These are phyloP conservation scores for Meriones psammophilus DNA, from an alignment of 2,797 vertebrate genomes.

Conservation along the genomic window DNA sequence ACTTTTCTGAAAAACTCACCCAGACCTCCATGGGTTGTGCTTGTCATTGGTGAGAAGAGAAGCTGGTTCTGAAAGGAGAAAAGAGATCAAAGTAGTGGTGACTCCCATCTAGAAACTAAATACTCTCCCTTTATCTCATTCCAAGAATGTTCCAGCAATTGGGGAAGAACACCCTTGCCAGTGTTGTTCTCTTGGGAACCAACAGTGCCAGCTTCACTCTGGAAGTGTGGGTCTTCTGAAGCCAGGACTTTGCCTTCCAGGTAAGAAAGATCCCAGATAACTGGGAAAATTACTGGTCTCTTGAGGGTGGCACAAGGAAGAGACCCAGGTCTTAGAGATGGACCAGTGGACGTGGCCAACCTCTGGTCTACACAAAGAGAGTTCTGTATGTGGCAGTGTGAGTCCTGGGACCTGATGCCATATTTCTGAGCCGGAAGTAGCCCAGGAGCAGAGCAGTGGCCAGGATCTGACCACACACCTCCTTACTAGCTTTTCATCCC, in stretches of 20 bases:
- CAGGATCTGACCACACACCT: not conserved
- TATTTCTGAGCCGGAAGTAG: not conserved
- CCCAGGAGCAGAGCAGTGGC: not conserved
- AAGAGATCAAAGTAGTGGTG: not conserved
- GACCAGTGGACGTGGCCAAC: not conserved
- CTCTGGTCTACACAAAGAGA: not conserved
- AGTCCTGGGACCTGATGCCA: not conserved
- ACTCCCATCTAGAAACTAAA: not conserved
- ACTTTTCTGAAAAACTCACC: conserved; percentile 92
- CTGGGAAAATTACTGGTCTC: not conserved
- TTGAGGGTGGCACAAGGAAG: not conserved
- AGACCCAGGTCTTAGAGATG: not conserved
- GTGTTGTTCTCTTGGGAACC: conserved; percentile 92
- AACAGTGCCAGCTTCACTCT: conserved; percentile 93
- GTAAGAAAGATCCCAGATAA: conserved; percentile 79
- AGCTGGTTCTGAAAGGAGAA: not conserved
- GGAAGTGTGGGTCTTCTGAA: conserved; percentile 95
- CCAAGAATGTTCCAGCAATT: conserved; percentile 95
- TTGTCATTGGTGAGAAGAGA: conserved; percentile 91
- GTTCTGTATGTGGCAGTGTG: not conserved
- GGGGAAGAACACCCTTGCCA: conserved; percentile 95
- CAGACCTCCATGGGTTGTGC: conserved; percentile 96
- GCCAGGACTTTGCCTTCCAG: conserved; percentile 93
- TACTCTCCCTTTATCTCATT: not conserved
- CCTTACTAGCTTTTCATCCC: not conserved